These are phyloP conservation scores for Cervus canadensis DNA, from an alignment of 2,113 vertebrate species.

Conservation along the genomic window DNA sequence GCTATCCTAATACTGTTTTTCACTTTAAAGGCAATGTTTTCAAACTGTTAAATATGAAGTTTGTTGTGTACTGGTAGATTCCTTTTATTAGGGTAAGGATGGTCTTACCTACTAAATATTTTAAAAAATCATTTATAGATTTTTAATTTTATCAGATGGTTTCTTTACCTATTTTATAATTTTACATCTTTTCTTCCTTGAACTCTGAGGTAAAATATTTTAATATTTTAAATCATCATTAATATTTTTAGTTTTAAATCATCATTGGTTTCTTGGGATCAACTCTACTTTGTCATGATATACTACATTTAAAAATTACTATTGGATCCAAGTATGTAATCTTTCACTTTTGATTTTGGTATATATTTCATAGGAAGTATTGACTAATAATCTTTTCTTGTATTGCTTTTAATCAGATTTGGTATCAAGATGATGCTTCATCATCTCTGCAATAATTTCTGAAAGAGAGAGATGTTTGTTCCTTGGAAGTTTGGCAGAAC, in stretches of 20 bases:
- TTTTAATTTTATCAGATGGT: conserved; percentile 21
- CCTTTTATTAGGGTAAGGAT: conserved; percentile 20
- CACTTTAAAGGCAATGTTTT: background rate
- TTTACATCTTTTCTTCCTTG: conserved; percentile 9
- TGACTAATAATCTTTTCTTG: background rate
- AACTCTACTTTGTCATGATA: background rate
- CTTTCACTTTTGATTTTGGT: conserved; percentile 10
- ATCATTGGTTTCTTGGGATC: conserved; percentile 2
- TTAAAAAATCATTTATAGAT: background rate
- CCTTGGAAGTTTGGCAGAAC: background rate
- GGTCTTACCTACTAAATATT: background rate
- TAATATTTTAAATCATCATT: background rate
- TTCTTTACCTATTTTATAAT: conserved; percentile 1
- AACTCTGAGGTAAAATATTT: background rate
- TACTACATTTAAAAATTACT: background rate
- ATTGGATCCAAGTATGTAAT: background rate
- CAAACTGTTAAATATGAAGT: conserved; percentile 24
- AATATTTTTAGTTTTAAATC: background rate
- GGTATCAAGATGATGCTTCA: background rate
- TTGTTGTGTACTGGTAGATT: background rate
- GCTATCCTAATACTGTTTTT: conserved; percentile 21
- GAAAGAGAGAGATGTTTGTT: conserved; percentile 18
- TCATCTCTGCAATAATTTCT: conserved; percentile 1
- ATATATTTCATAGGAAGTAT: background rate
- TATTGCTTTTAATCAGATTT: background rate